Evolutionary conservation across 1,140 invertebrate genomes (phyloP), one percentile per base, ranked within the genome.

Genomic region (Leptopilina clavipes): DNA sequence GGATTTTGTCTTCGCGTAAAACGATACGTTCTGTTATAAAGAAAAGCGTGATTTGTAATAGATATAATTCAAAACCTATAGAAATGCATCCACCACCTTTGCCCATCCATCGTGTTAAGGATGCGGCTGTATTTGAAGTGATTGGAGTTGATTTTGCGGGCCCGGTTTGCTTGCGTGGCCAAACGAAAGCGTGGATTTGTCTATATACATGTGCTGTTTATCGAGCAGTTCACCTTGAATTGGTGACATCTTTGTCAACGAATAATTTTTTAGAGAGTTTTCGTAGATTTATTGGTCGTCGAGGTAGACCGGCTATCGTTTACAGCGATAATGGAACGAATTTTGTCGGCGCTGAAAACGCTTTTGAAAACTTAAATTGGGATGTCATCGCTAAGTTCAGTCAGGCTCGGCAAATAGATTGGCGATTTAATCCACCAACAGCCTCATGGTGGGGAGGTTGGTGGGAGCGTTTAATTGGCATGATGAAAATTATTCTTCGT

Each of bases 191-290:
- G 0, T 88, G 87, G 86, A 76, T 88, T 18, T 83, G 84, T 54
- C 44, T 89, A 9, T 89, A 88, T 74, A 87, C 86, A 9, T 90
- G 87, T 76, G 82, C 83, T 1, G 72, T 84, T n/a, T 85, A 84
- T 73, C 65, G 84, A 19, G 86, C 84, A 3, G 81, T 89, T 9
- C 86, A 89, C 81, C 74, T 89, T 3, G 89, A 90, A 76, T 40
- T 89, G 9, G 74, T 79, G 1, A 74, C 71, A 8, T 82, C 83
- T 5, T 54, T 88, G 19, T 82, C 81, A 0, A 84, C 84, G 10
- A 77, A 81, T 11, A 14, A 44, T 44, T 72, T 44, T 72, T 18
- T 45, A 17, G n/a, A 6, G 40, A 45, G 43, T 72, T 56, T 72
- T 9, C 43, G 43, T 72, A 40, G 17, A 10, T 43, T 72, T 72